Conservation (phyloP, 2,888 invertebrate species). For the Reticulitermes lucifugus region DNA sequence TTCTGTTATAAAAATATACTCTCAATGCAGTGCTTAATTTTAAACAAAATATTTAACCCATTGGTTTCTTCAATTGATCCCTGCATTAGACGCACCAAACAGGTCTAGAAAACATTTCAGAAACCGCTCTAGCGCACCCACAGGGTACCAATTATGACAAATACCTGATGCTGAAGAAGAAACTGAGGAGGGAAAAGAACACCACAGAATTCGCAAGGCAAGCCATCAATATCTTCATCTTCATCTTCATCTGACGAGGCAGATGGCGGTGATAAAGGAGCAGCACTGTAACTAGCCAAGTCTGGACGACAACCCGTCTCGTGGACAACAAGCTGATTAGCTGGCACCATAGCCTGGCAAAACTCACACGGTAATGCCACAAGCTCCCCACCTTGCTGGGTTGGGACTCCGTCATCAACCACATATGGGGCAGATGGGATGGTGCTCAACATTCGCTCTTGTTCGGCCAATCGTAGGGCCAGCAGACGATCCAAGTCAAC, state of each 20-base stretch:
- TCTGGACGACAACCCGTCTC: constrained; percentile 63
- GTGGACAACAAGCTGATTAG: constrained; percentile 55
- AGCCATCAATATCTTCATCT: constrained; percentile 51
- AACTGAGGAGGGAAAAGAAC: constrained; percentile 59
- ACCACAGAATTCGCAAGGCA: constrained; percentile 56
- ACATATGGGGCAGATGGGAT: constrained; percentile 31
- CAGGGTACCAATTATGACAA: not conserved
- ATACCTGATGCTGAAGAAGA: constrained; percentile 68
- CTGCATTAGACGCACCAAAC: no score
- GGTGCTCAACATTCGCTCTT: constrained; percentile 29
- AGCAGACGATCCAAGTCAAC: constrained; percentile 48
- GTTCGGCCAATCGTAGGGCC: constrained; percentile 44
- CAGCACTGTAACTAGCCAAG: constrained; percentile 57
- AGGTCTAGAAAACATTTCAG: no score
- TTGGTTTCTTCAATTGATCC: no score
- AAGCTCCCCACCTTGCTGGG: constrained; percentile 33
- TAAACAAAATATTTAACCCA: no score
- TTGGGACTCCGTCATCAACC: not conserved
- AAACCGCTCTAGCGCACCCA: no score
- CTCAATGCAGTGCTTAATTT: no score
- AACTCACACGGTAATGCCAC: constrained; percentile 68
- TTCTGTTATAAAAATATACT: no score
- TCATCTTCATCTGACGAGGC: constrained; percentile 51
- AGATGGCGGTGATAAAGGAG: not conserved
- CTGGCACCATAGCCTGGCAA: constrained; percentile 67